Evolutionary conservation across 2,888 invertebrate species (phyloP), one percentile per base, ranked within the genome.

Genomic region (Blera fallax): DNA sequence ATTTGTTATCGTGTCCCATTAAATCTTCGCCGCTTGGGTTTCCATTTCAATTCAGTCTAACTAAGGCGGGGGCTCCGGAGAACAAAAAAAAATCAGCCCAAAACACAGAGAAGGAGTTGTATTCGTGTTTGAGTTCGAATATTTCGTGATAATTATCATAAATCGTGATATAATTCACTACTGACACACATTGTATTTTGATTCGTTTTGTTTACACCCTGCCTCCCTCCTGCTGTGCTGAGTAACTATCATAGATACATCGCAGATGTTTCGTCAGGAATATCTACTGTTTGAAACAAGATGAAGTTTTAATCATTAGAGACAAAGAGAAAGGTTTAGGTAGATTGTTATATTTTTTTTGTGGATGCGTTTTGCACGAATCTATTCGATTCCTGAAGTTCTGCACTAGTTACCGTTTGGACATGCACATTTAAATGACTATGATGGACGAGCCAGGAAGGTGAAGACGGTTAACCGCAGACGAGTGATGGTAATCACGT

Each of bases 61-160:
- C n/a, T n/a, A n/a, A 14, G 43, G 32, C 29, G 14, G 45, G 40
- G 37, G 16, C 14, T 54, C 11, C 3, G 14, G 29, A 21, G n/a
- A 69, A 48, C 40, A 29, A 43, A 48, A 21, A 58, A 56, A 37
- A 7, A 6, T 29, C 24, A 45, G 10, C 21, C 21, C 7, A 6
- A 8, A 4, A 24, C 24, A 3, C 2, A 24, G 24, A 24, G 34
- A 16, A 48, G 29, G 3, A 34, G 8, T 14, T 52, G 34, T 52
- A 34, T 74, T 73, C 78, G 73, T 77, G 60, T 60, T 65, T 8
- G 24, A 16, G 14, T 67, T 65, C 10, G 43, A 80, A 85, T 60
- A 76, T 76, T 76, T 72, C 70, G 60, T 85, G 74, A 72, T 85
- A 85, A 77, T 81, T 76, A 85, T 80, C 76, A 81, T 60, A 81